A percentile compares a stretch with the other conserved stretches of the same genome.
Evolutionary conservation across 2,888 invertebrate species (phyloP).

Genomic region (Lepas anatifera): DNA sequence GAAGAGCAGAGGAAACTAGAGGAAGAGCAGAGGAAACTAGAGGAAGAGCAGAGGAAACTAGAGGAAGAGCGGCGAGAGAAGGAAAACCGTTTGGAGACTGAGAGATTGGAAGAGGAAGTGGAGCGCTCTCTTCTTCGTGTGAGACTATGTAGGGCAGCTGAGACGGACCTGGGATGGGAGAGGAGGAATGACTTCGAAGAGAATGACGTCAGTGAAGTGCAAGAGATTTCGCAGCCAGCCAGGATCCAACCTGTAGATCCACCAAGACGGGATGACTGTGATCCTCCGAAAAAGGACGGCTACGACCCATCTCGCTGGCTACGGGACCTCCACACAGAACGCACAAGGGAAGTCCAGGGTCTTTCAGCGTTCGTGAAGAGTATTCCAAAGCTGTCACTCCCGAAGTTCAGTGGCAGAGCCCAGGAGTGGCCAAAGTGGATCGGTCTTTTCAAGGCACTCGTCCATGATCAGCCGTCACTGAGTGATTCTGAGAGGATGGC

Average conservation of each 20-base stretch:
- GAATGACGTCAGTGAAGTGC: too few relatives aligned
- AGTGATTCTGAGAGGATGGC: background rate
- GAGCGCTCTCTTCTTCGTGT: too few relatives aligned
- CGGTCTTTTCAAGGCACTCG: background rate
- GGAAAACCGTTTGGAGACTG: too few relatives aligned
- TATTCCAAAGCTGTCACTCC: background rate
- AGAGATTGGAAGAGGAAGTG: too few relatives aligned
- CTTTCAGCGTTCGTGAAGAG: background rate
- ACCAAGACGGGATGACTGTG: background rate
- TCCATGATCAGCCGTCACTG: too few relatives aligned
- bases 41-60: too few relatives aligned
- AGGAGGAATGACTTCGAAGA: background rate
- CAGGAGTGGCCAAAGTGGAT: background rate
- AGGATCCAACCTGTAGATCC: too few relatives aligned
- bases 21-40: too few relatives aligned
- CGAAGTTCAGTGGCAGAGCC: background rate
- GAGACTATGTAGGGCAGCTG: background rate
- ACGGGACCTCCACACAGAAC: background rate
- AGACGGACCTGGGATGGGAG: background rate
- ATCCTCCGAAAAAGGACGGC: background rate
- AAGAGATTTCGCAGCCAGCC: too few relatives aligned
- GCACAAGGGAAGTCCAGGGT: background rate
- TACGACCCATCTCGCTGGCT: too few relatives aligned
- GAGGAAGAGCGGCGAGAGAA: too few relatives aligned
- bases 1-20: too few relatives aligned